phyloP scores from a whole-genome alignment of 2,797 vertebrate genomes.

The Lagothrix lagotricha region DNA sequence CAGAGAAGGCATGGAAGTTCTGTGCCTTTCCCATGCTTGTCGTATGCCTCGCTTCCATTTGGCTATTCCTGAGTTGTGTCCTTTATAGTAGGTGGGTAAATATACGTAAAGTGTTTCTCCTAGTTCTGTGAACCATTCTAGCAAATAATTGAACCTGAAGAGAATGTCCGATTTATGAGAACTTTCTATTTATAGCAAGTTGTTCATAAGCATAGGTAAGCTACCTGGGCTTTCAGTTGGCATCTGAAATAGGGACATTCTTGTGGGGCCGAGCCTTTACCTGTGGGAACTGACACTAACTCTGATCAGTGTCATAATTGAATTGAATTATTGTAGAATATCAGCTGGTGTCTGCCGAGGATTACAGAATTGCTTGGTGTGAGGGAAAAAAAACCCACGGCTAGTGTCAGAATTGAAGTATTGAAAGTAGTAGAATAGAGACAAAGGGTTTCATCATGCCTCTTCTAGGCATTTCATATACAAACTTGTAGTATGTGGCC shows the following conservation, averaged over 20 bases:
- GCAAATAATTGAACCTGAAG: background rate
- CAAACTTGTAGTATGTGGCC: background rate
- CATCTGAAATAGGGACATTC: background rate
- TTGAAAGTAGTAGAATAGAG: background rate
- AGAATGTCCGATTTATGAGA: background rate
- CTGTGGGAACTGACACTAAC: background rate
- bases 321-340: background rate
- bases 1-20: too few relatives aligned
- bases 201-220: background rate
- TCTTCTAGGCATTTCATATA: background rate
- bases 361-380: background rate
- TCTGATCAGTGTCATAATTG: background rate
- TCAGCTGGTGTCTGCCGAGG: background rate
- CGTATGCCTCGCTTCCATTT: background rate
- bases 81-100: background rate
- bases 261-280: background rate
- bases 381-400: accelerated
- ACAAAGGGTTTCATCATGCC: background rate
- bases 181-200: background rate
- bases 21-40: background rate
- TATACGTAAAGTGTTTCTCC: background rate
- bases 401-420: background rate
- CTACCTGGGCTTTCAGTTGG: background rate
- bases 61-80: background rate
- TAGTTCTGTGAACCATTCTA: background rate